These are phyloP conservation scores for Cavia aperea DNA, from an alignment of 2,113 vertebrate species.

Conservation along the genomic window DNA sequence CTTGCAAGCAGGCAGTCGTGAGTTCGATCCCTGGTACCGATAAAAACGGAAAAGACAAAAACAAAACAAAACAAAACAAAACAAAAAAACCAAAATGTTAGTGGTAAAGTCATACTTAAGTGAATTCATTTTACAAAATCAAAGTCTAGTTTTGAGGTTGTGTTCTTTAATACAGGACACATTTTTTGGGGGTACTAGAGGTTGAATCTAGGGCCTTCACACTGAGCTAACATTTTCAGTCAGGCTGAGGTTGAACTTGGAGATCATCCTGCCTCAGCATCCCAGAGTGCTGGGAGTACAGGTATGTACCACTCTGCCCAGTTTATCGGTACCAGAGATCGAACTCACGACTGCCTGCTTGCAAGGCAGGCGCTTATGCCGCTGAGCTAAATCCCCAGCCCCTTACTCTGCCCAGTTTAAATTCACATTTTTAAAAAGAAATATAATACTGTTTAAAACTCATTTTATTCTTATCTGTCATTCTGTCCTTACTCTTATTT, in stretches of 20 bases:
- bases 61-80: no score
- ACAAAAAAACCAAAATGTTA: not conserved
- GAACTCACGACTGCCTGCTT: no score
- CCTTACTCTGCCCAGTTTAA: not conserved
- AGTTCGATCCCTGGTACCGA: no score
- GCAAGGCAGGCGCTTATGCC: no score
- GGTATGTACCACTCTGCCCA: not conserved
- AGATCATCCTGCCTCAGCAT: not conserved
- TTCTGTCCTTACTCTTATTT: not conserved
- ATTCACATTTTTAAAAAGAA: not conserved
- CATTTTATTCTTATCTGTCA: not conserved
- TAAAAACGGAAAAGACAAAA: no score
- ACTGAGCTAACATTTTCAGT: not conserved
- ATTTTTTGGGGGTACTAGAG: not conserved
- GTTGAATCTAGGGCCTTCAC: not conserved
- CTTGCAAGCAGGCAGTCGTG: no score
- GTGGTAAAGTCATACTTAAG: not conserved
- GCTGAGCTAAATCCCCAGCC: no score
- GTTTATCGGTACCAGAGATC: not conserved
- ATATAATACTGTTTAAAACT: not conserved
- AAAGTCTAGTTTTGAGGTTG: not conserved
- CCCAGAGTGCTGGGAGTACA: no score
- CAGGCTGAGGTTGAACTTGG: not conserved
- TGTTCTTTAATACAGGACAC: not conserved
- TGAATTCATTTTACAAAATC: not conserved